A percentile compares a stretch with the other conserved stretches of the same genome.
These are phyloP conservation scores for Leptinotarsa rubiginosa DNA, from an alignment of 2,888 invertebrate genomes.

Conservation along the genomic window DNA sequence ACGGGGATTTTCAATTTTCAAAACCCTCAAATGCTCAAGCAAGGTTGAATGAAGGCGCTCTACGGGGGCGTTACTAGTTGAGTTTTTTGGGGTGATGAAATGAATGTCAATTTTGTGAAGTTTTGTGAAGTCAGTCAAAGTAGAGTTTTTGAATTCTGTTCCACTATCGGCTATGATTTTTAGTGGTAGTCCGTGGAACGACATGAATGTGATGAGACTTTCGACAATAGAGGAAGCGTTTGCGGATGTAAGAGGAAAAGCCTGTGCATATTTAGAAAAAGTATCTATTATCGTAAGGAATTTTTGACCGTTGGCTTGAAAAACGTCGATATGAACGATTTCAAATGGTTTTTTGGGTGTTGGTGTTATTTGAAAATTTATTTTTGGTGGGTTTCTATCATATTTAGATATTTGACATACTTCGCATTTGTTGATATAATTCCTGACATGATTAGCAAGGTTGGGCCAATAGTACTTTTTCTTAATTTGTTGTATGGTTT, in stretches of 20 bases:
- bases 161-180: conserved; percentile 25
- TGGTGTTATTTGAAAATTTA: not conserved
- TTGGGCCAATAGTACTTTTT: conserved; percentile 23
- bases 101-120: conserved; percentile 27
- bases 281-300: conserved; percentile 22
- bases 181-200: conserved; percentile 16
- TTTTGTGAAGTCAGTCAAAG: conserved; percentile 17
- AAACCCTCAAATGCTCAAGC: conserved; percentile 9
- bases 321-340: conserved; percentile 20
- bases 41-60: conserved; percentile 30
- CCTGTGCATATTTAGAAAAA: not conserved
- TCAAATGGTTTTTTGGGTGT: conserved; percentile 16
- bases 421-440: conserved; percentile 21
- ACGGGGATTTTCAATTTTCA: conserved; percentile 24
- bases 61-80: conserved; percentile 18
- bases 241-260: too few species aligned
- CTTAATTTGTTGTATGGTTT: conserved; percentile 17
- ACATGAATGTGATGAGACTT: too few species aligned
- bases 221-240: too few species aligned
- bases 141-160: conserved; percentile 25
- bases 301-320: conserved; percentile 18
- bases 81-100: conserved; percentile 23
- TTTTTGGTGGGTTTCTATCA: conserved; percentile 12
- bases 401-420: conserved; percentile 18
- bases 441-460: conserved; percentile 1